Base-by-base conservation (phyloP, 2,888 invertebrate species). In the Morpho achilles region DNA sequence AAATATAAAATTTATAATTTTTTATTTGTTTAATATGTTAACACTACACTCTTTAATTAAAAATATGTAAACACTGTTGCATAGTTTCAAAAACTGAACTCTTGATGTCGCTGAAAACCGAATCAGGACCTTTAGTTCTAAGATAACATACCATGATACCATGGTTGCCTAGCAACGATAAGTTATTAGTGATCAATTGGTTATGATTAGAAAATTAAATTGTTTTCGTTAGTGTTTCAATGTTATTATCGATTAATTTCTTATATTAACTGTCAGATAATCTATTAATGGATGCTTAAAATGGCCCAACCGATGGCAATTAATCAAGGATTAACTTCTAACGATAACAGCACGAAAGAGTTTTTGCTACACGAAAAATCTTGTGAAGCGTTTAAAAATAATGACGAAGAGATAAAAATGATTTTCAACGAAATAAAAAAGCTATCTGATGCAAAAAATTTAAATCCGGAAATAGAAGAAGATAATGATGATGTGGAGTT, bases 341-440 rank as follows among this genome's bases (percentile, higher is more conserved):
- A 80, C 61, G 86, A 87, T 58, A 87, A 85, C 63, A 87, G 88
- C 32, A 87, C 84, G 2, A 87, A 84, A 71, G 89, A 89, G 70
- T 89, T 88, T 73, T 70, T 90, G 52, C 71, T 77, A 43, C 79
- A 82, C 62, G 90, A 90, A 70, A 87, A 85, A 68, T 77, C 76
- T 58, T 89, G 90, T 64, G 87, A 86, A 65, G 73, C 74, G 4
- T 84, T 76, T 59, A 89, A 83, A 65, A 89, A 83, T 56, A 88
- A 86, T 50, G 92, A 93, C 67, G 90, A 92, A 53, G 94, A 94
- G 79, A 92, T 94, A 7, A 94, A 93, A 67, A 92, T 92, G 79
- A 94, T 95, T 75, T 93, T 95, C 67, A 93, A 91, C 70, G 94
- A 95, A 82, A 94, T 95, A 3, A 93, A 92, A 66, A 92, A 93